Base-by-base conservation (phyloP, 1,140 invertebrate species). In the Ceratina australensis region DNA sequence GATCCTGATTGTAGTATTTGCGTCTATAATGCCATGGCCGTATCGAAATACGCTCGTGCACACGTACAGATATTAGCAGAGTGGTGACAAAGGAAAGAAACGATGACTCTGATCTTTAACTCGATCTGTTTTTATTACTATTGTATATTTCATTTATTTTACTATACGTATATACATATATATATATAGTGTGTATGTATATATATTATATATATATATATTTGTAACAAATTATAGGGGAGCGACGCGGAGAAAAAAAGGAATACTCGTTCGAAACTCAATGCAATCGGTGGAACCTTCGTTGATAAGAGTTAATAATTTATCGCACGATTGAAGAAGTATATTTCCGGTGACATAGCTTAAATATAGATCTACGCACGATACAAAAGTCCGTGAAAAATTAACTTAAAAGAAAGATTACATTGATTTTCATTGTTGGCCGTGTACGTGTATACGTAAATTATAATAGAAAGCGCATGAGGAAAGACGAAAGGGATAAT, bases 31-130 rank as follows among this genome's bases (percentile, higher is more conserved):
- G 71, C 78, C 73, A 78, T 83, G 78, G 82, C 82, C 78, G 79
- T 84, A 84, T 74, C 83, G 82, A 85, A 85, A 79, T 85, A 76
- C 83, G 83, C 81, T 85, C 78, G 83, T 85, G 59, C 72, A 85
- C 78, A 82, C 80, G 84, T 82, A 85, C 79, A 75, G 84, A 85
- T 83, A 79, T 85, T 84, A 56, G 71, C 71, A 68, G 74, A 73
- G 59, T 63, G 68, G 47, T 50, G 61, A 78, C 20, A 67, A 67
- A 66, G 42, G 20, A 20, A 66, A 26, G 54, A n/a, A 68, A 20
- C 24, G 42, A 52, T 75, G 64, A 57, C 73, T 84, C 59, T 72
- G 71, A 84, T 52, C 79, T 49, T 84, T 84, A 67, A 84, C n/a
- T 22, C 56, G 33, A 66, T 83, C 42, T 56, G 22, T 71, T 77